Percentiles rank a stretch among this genome's conserved stretches.
Evolutionary conservation across 2,888 invertebrate genomes (phyloP).

Genomic region (Napeogenes inachia): DNA sequence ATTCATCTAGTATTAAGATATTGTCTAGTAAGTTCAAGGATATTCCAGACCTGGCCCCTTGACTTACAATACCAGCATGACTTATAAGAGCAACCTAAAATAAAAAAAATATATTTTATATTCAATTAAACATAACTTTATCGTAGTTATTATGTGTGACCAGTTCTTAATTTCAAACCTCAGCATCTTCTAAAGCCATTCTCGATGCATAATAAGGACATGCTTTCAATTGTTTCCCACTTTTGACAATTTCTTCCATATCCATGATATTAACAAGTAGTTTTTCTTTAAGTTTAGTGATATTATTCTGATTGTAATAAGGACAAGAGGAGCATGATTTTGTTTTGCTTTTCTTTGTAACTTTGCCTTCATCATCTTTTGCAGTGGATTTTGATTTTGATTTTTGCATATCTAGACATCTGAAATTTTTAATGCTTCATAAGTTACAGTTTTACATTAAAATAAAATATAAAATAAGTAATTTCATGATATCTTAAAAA

Average conservation of each 20-base stretch:
- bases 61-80: slow-evolving; percentile 66
- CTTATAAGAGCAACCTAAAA: slow-evolving; percentile 65
- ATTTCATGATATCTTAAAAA: background rate
- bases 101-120: background rate
- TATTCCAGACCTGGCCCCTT: slow-evolving; percentile 61
- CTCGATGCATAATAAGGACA: slow-evolving; percentile 97
- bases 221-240: slow-evolving; percentile 83
- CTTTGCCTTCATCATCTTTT: slow-evolving; percentile 78
- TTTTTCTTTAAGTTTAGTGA: slow-evolving; percentile 81
- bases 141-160: background rate
- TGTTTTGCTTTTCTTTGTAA: slow-evolving; percentile 79
- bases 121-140: background rate
- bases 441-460: background rate
- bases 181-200: slow-evolving; percentile 88
- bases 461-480: no score
- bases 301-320: slow-evolving; percentile 79
- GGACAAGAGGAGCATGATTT: slow-evolving; percentile 79
- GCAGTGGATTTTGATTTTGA: slow-evolving; percentile 77
- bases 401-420: slow-evolving; percentile 88
- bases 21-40: slow-evolving; percentile 80
- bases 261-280: slow-evolving; percentile 86
- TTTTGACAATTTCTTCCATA: slow-evolving; percentile 89
- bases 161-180: slow-evolving; percentile 61
- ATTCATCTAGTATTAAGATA: slow-evolving; percentile 95
- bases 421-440: slow-evolving; percentile 40